phyloP scores from a whole-genome alignment of 2,888 invertebrate genomes.

The Drosophila sordidula region DNA sequence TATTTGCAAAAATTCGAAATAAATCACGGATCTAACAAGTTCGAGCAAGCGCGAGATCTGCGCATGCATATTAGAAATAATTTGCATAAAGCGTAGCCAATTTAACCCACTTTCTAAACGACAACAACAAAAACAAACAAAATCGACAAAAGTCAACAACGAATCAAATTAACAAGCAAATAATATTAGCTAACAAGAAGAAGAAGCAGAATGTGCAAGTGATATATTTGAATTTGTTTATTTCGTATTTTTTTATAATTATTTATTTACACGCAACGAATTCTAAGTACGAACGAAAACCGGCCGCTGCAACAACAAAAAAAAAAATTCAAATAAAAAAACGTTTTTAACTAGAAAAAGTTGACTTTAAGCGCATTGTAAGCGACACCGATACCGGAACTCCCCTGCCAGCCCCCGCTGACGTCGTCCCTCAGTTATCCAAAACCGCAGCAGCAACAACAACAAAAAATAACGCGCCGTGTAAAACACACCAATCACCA shows the following conservation, averaged over 20 bases:
- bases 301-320: slow-evolving; percentile 30
- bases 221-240: slow-evolving; percentile 57
- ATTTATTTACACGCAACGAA: slow-evolving; percentile 37
- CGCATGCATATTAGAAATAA: slow-evolving; percentile 31
- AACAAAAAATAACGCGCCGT: slow-evolving; percentile 42
- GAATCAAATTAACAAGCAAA: slow-evolving; percentile 71
- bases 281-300: slow-evolving; percentile 48
- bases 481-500: slow-evolving; percentile 53
- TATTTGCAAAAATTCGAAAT: slow-evolving; percentile 69
- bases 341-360: slow-evolving; percentile 43
- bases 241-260: slow-evolving; percentile 44
- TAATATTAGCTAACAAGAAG: slow-evolving; percentile 42
- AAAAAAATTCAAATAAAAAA: slow-evolving; percentile 4
- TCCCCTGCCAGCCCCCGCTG: slow-evolving; percentile 16
- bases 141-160: slow-evolving; percentile 42
- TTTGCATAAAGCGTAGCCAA: slow-evolving; percentile 67
- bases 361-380: slow-evolving; percentile 56
- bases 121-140: slow-evolving; percentile 48
- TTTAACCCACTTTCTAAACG: slow-evolving; percentile 80
- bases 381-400: slow-evolving; percentile 66
- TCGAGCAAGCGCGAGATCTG: slow-evolving; percentile 37
- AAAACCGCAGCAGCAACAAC: slow-evolving; percentile 53
- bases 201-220: slow-evolving; percentile 60
- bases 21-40: slow-evolving; percentile 67
- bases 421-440: slow-evolving; percentile 29